A percentile compares a stretch with the other conserved stretches of the same genome.
These are phyloP conservation scores for Drosophila lini DNA, from an alignment of 1,140 invertebrate species.

Conservation along the genomic window DNA sequence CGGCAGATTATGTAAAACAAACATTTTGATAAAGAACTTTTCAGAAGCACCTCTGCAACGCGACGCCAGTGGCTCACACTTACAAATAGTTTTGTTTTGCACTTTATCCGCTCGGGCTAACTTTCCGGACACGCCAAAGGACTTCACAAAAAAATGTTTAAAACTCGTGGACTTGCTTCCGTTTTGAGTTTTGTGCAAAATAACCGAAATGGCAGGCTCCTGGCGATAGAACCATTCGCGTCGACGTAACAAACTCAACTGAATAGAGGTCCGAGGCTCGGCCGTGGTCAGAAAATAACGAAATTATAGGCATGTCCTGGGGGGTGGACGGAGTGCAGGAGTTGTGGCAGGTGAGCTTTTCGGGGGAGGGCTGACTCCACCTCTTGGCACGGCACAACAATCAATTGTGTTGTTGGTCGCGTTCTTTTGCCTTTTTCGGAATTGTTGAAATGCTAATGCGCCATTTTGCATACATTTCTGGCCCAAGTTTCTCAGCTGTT, in stretches of 20 bases:
- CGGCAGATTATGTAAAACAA: conserved; percentile 54
- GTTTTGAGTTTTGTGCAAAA: conserved; percentile 3
- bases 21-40: conserved; percentile 50
- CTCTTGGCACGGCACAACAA: conserved; percentile 61
- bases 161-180: conserved; percentile 11
- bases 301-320: conserved; percentile 64
- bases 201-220: conserved; percentile 11
- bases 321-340: conserved; percentile 21
- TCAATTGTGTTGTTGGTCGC: conserved; percentile 59
- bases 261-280: conserved; percentile 38
- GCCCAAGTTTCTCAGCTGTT: conserved; percentile 14
- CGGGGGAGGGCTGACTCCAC: conserved; percentile 18
- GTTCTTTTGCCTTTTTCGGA: conserved; percentile 30
- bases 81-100: conserved; percentile 57
- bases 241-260: conserved; percentile 73
- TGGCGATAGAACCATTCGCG: conserved; percentile 58
- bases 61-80: conserved; percentile 54
- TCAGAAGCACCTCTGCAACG: conserved; percentile 54
- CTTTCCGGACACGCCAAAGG: conserved; percentile 37
- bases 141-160: conserved; percentile 6
- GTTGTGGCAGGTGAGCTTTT: conserved; percentile 1
- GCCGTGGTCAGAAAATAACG: conserved; percentile 64
- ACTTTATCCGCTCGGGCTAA: conserved; percentile 28
- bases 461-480: conserved; percentile 79
- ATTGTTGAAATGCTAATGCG: conserved; percentile 82